A percentile compares a stretch with the other conserved stretches of the same genome.
Conservation (phyloP, 2,888 invertebrate species). For the Synanthedon formicaeformis region DNA sequence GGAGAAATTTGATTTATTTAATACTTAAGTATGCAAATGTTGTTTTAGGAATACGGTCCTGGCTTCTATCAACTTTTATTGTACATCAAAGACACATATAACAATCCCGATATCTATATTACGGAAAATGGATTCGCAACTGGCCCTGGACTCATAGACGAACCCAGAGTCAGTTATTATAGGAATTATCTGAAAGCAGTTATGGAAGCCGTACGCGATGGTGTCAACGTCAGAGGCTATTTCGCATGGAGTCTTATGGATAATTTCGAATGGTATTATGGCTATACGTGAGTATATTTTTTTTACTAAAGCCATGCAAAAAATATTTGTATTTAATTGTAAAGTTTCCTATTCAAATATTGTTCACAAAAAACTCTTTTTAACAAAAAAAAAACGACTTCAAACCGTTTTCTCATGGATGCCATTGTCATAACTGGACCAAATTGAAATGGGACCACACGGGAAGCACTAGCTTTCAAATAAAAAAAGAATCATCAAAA, state of each 20-base stretch:
- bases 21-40: neutral
- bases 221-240: conserved; percentile 51
- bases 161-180: conserved; percentile 28
- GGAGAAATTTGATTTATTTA: too few relatives aligned
- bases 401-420: too few relatives aligned
- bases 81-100: conserved; percentile 14
- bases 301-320: neutral
- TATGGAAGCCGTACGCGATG: conserved; percentile 35
- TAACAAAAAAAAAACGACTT: too few relatives aligned
- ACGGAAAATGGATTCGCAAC: conserved; percentile 66
- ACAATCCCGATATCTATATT: conserved; percentile 22
- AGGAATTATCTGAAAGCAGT: conserved; percentile 35
- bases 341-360: too few relatives aligned
- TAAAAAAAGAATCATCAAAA: too few relatives aligned
- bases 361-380: too few relatives aligned
- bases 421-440: too few relatives aligned
- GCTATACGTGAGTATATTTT: conserved; percentile 49
- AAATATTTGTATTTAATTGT: too few relatives aligned
- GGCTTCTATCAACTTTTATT: conserved; percentile 14
- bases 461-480: too few relatives aligned
- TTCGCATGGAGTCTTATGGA: conserved; percentile 71
- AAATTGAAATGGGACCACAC: too few relatives aligned
- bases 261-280: conserved; percentile 69
- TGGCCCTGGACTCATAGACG: conserved; percentile 36
- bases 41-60: conserved; percentile 11